These are phyloP conservation scores for Drosophila limbata DNA, from an alignment of 2,888 invertebrate genomes.

Conservation along the genomic window DNA sequence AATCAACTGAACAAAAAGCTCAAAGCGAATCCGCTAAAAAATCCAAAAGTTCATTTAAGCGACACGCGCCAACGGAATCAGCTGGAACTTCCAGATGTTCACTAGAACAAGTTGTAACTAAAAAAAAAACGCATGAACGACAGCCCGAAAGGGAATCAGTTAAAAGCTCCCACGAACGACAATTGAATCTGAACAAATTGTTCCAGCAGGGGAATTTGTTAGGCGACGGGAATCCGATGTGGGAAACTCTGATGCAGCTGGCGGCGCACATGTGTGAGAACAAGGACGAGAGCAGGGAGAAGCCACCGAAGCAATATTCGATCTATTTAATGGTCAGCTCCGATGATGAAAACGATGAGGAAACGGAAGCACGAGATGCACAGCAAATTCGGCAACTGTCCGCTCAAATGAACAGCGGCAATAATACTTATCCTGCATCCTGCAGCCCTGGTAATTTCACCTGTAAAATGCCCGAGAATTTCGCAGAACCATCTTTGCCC, in stretches of 20 bases:
- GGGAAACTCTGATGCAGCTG: conserved; percentile 50
- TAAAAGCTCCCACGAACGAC: conserved; percentile 1
- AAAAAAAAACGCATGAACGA: not conserved
- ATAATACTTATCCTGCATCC: not conserved
- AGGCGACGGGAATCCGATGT: conserved; percentile 27
- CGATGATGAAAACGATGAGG: conserved; percentile 50
- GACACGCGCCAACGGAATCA: not conserved
- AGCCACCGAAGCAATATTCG: conserved; percentile 40
- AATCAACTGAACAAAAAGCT: not conserved
- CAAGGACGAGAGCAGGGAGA: conserved; percentile 1
- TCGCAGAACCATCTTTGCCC: not conserved
- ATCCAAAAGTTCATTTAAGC: not conserved
- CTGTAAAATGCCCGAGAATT: not conserved
- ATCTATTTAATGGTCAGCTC: conserved; percentile 57
- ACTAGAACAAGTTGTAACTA: not conserved
- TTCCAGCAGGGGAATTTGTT: conserved; percentile 27
- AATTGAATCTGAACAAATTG: conserved; percentile 51
- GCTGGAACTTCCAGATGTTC: not conserved
- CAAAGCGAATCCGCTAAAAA: not conserved
- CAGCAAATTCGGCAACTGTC: not conserved
- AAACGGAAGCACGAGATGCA: not conserved
- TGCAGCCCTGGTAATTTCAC: not conserved
- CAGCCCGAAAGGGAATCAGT: not conserved
- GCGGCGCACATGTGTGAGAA: conserved; percentile 45
- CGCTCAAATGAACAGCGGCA: not conserved